Base-by-base conservation (phyloP, 37 sponge, comb jelly and placozoan genomes). In the Haliclona indistincta region DNA sequence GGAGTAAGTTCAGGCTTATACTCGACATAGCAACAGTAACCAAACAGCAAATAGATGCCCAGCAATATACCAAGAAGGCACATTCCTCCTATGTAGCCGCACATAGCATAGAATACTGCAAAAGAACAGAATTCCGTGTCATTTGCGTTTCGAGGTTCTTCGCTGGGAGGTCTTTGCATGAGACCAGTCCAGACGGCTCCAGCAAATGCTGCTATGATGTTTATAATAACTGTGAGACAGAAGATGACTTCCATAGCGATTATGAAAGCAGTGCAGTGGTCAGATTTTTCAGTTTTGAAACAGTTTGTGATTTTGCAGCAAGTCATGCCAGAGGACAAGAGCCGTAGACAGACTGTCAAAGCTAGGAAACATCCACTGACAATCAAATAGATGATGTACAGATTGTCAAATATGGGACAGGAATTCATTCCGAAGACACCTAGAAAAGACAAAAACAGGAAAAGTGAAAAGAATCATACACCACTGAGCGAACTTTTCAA, bases 251-350 rank as follows among this genome's bases (percentile, higher is more conserved):
- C 60, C 22, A 58, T 25, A 7, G n/a, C n/a, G 6, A 8, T 20
- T n/a, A 58, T 58, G 28, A 20, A 58, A 26, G 28, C 60, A 25
- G 60, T 25, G 60, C 60, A 58, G 26, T 8, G 6, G 6, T 7
- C 26, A 25, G 60, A 11, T 58, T 58, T 58, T 20, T 58, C 60
- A 25, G 60, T 25, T 8, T n/a, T n/a, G 28, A 20, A 58, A 6
- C 11, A 11, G 28, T 58, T 58, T n/a, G 23, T 26, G 73, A 78
- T 78, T 41, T 43, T 72, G 43, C 73, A 64, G 58, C 78, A 77
- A 13, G 86, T 76, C 33, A 64, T 30, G 54, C 55, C 28, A 33
- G 86, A 85, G 47, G 79, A 47, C 23, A 66, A 0, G 49, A 25
- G 33, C 36, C 86, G 30, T 17, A 66, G 26, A 3, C 39, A 11